Conservation (phyloP, 2,888 invertebrate species). For the Lutraria lutraria region DNA sequence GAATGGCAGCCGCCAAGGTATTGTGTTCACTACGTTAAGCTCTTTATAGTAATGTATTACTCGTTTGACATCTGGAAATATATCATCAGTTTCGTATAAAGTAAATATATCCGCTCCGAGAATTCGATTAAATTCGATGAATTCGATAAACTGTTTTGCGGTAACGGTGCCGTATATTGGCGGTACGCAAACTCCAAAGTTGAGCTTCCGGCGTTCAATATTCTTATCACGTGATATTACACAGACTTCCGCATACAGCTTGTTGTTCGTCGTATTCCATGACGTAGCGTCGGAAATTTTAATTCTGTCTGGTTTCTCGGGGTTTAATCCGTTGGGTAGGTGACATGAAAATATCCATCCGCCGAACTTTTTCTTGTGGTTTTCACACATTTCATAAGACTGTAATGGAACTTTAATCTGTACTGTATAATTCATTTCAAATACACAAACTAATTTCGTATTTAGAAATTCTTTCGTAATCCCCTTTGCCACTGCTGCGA, state of each 20-base stretch:
- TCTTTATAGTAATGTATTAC: slow-evolving; percentile 75
- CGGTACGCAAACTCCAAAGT: slow-evolving; percentile 81
- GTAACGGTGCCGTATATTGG: slow-evolving; percentile 80
- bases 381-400: slow-evolving; percentile 75
- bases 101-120: slow-evolving; percentile 80
- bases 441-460: slow-evolving; percentile 48
- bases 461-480: neutral
- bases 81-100: slow-evolving; percentile 74
- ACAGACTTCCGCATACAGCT: slow-evolving; percentile 42
- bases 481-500: slow-evolving; percentile 41
- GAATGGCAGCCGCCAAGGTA: slow-evolving; percentile 79
- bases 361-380: slow-evolving; percentile 76
- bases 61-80: slow-evolving; percentile 63
- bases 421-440: slow-evolving; percentile 30
- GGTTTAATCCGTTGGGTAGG: slow-evolving; percentile 61
- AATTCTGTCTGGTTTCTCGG: neutral
- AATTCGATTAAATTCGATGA: slow-evolving; percentile 78
- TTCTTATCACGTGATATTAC: slow-evolving; percentile 47
- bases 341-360: slow-evolving; percentile 80
- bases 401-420: slow-evolving; percentile 24
- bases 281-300: slow-evolving; percentile 22
- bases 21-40: slow-evolving; percentile 67
- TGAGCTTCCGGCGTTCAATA: slow-evolving; percentile 46
- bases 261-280: neutral
- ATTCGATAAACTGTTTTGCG: slow-evolving; percentile 77